Evolutionary conservation across 1,140 invertebrate species (phyloP).

Genomic region (Trinorchestia longiramus): DNA sequence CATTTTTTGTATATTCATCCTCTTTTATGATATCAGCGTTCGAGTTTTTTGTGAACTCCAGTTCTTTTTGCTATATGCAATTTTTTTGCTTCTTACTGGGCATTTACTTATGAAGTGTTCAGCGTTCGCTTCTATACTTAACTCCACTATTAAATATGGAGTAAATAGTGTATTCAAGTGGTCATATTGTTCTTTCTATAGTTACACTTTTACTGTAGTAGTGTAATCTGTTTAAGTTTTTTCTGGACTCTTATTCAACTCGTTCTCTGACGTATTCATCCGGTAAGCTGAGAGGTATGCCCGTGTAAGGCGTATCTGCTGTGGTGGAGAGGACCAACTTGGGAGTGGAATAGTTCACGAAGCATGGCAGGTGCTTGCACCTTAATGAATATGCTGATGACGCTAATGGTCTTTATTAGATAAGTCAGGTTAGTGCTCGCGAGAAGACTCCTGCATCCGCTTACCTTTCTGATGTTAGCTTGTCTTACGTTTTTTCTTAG

Average conservation of each 20-base stretch:
- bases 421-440: conserved; percentile 10
- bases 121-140: background rate
- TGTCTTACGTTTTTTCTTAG: background rate
- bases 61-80: background rate
- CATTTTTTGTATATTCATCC: background rate
- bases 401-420: conserved; percentile 47
- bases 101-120: background rate
- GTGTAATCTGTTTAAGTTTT: background rate
- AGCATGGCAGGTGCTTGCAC: background rate
- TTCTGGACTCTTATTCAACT: background rate
- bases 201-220: background rate
- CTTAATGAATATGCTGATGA: conserved; percentile 51
- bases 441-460: conserved; percentile 10
- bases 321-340: background rate
- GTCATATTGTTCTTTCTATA: background rate
- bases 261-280: background rate
- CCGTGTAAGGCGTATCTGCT: background rate
- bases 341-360: background rate
- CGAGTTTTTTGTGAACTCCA: background rate
- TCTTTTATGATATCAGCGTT: background rate
- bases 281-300: no score
- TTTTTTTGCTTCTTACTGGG: background rate
- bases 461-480: background rate
- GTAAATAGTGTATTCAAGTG: background rate
- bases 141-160: background rate